Conservation (phyloP, 2,888 invertebrate genomes). For the Nomada lathburiana region DNA sequence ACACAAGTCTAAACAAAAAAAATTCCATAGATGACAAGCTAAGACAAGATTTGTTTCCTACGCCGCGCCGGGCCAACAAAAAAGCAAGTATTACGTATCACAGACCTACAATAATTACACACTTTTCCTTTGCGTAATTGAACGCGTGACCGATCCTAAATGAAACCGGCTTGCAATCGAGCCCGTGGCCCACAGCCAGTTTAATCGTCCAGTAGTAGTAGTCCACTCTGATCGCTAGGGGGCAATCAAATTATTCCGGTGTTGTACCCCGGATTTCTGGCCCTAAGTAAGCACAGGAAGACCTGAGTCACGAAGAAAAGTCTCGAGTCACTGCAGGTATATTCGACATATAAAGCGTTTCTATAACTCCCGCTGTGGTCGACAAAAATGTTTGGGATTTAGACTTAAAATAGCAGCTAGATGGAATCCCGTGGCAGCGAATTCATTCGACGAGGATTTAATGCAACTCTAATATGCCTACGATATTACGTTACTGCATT, state of each 20-base stretch:
- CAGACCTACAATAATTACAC: slow-evolving; percentile 49
- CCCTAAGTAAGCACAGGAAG: not conserved
- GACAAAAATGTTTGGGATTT: not conserved
- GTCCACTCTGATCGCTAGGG: slow-evolving; percentile 16
- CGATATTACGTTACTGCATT: slow-evolving; percentile 20
- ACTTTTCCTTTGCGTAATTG: slow-evolving; percentile 54
- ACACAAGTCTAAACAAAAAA: not conserved
- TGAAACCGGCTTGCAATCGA: slow-evolving; percentile 42
- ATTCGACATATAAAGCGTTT: not conserved
- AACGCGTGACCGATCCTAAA: slow-evolving; percentile 43
- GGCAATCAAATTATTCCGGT: slow-evolving; percentile 49
- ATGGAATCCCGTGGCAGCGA: slow-evolving; percentile 6
- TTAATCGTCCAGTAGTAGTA: slow-evolving; percentile 17
- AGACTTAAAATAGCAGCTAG: not conserved
- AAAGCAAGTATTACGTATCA: not conserved
- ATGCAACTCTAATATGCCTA: not conserved
- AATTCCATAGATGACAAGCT: not conserved
- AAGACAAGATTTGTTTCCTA: not conserved
- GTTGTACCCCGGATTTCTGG: not conserved
- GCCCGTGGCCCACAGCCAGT: slow-evolving; percentile 21
- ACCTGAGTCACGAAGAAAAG: slow-evolving; percentile 1
- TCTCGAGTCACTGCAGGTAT: not conserved
- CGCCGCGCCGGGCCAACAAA: not conserved
- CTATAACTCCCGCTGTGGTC: not conserved
- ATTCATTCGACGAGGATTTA: slow-evolving; percentile 1